Evolutionary conservation across 2,888 invertebrate species (phyloP), one percentile per base, ranked within the genome.

Genomic region (Hymenopus coronatus): DNA sequence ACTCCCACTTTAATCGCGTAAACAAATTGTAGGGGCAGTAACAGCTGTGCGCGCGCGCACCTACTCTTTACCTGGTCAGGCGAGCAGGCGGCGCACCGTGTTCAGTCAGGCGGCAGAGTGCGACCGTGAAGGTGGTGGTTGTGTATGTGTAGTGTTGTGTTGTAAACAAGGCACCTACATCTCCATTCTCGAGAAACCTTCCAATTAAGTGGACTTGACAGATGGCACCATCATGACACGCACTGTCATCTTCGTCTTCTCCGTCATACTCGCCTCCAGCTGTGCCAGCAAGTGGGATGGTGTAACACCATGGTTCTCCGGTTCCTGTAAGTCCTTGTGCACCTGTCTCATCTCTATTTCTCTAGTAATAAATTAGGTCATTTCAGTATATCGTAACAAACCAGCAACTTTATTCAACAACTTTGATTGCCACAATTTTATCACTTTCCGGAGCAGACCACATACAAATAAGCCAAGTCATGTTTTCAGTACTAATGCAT

Each of bases 221-320:
- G 81, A 30, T 84, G 88, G 70, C 88, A 88, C 82, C 82, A 33
- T 83, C 40, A 30, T 46, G 27, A 82, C 83, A 40, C 82, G 82
- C 9, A 82, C 33, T 33, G 54, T 82, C 88, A 33, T 87, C 86
- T 27, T 90, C 90, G 88, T 95, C 33, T 95, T 95, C 95, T 92
- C 92, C 81, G 92, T 94, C 8, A 7, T 85, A 27, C 9, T n/a
- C 89, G 95, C 95, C 86, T 94, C 94, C 2, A 93, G 93, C 30
- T 91, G 91, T 14, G 93, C 94, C 91, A 94, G 94, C 90, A 93
- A 95, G 91, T 94, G 94, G 94, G 94, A 94, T 92, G 94, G 94
- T 90, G 92, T 94, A 89, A 94, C 94, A 25, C 94, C 94, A 28
- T 94, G 95, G 94, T 94, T 94, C 92, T 94, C 94, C 81, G 94